Evolutionary conservation across 2,797 vertebrate species (phyloP), one percentile per base, ranked within the genome.

Genomic region (Novumbra hubbsi): DNA sequence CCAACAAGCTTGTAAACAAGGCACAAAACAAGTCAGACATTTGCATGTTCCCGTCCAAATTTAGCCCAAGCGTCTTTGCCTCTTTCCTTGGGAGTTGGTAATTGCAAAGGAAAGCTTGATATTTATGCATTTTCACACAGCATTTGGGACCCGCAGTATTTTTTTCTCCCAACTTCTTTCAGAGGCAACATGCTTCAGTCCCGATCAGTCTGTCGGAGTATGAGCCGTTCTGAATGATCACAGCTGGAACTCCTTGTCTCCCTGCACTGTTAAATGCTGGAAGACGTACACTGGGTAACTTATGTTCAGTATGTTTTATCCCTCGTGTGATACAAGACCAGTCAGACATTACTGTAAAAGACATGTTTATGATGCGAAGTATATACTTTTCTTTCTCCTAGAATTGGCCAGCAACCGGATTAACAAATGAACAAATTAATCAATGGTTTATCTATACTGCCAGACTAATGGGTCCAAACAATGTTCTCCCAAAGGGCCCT

Each of bases 1-100:
- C 83, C 68, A 76, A 80, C 78, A 72, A 76, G 77, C 74, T 76
- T 84, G 80, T 81, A 84, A 83, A 83, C 70, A 79, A 81, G 80
- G 73, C 75, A 69, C 60, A 57, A 68, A 82, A 80, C 78, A 82
- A 84, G 76, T 78, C 71, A 80, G 72, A 76, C 69, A 73, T 83
- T 76, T 78, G 81, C 78, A 78, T 80, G 73, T 76, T 52, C 73
- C 76, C 70, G 19, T 80, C 74, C 73, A 80, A 70, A 77, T 83
- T 80, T 72, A 79, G 80, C 78, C 71, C 7, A 41, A 72, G 60
- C 66, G 66, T 63, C 52, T 71, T 63, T 68, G 50, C 62, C 66
- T 71, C 41, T 64, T 63, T 38, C 65, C 65, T 52, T 71, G 70
- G 70, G 80, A 77, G 71, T 68, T 71, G 8, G 55, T 75, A 65